Base-by-base conservation (phyloP, 2,888 invertebrate species). In the Bombylius major region DNA sequence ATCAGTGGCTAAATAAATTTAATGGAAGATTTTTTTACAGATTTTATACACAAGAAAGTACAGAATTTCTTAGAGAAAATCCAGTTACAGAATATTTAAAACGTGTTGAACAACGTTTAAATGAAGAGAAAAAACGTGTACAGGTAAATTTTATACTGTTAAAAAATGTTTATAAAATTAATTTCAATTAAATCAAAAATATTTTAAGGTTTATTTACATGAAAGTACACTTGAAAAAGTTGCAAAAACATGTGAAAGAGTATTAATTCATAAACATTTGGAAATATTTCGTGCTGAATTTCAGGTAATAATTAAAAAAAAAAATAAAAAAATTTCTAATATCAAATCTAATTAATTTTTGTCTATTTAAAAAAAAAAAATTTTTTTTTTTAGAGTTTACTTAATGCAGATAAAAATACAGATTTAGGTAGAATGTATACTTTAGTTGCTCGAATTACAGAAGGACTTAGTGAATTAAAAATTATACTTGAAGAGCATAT, bases 31-130 rank as follows among this genome's bases (percentile, higher is more conserved):
- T 39, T 39, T 39, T 39, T 39, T 11, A 3, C 3, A 39, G 90
- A 5, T 97, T 94, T 78, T 99, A 99, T 73, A 89, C 87, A 5
- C 79, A 89, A 56, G 99, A 99, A 77, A 96, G 96, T 68, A 87
- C 86, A 0, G 91, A 93, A 67, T 99, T 99, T 77, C 78, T 99
- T 42, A 80, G 87, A 59, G 89, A 91, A 66, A 98, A 98, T 73
- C 92, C 96, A 0, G 93, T 99, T 57, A 97, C 98, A 0, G 98
- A 99, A 70, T 99, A 99, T 69, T 92, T 99, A 92, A 96, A 97
- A 72, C 75, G 93, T 86, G 96, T 95, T 4, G 98, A 98, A 68
- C 89, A 90, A 66, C 83, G 99, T 54, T 77, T 99, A 52, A 80
- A 86, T 60, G 99, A 99, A 70, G 99, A 99, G 69, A 87, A 93